Conservation (phyloP, 2,797 vertebrate genomes). For the Poeciliopsis presidionis region DNA sequence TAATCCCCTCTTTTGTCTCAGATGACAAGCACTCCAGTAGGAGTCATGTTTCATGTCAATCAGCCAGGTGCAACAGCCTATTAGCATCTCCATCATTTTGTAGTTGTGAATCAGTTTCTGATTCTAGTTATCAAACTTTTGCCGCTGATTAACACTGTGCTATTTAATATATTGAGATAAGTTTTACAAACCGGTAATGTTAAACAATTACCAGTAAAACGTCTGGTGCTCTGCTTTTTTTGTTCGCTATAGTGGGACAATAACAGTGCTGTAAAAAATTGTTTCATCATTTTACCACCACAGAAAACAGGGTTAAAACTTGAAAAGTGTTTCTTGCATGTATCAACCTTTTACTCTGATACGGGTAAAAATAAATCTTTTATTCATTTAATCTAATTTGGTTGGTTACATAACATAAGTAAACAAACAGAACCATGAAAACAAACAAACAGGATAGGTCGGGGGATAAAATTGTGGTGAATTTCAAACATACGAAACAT, state of each 20-base stretch:
- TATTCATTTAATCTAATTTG: neutral
- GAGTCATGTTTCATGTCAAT: slow-evolving; percentile 2
- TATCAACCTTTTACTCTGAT: too few species aligned
- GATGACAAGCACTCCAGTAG: neutral
- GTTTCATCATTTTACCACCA: neutral
- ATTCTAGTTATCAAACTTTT: neutral
- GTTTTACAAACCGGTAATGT: neutral
- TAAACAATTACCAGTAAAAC: neutral
- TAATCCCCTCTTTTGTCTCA: neutral
- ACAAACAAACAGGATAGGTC: neutral
- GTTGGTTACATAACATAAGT: neutral
- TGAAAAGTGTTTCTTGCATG: too few species aligned
- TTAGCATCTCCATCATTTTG: neutral
- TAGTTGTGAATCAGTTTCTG: neutral
- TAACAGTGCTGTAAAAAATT: neutral
- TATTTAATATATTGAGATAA: neutral
- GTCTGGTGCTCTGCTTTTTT: neutral
- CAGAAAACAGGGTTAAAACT: too few species aligned
- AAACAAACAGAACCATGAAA: neutral
- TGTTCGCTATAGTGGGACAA: neutral
- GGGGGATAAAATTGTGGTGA: neutral
- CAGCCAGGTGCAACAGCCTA: neutral
- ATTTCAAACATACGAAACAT: neutral
- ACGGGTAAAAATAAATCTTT: neutral
- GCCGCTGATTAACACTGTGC: neutral